Evolutionary conservation across 1,140 invertebrate species (phyloP), one percentile per base, ranked within the genome.

Genomic region (Globodera ellingtonae): DNA sequence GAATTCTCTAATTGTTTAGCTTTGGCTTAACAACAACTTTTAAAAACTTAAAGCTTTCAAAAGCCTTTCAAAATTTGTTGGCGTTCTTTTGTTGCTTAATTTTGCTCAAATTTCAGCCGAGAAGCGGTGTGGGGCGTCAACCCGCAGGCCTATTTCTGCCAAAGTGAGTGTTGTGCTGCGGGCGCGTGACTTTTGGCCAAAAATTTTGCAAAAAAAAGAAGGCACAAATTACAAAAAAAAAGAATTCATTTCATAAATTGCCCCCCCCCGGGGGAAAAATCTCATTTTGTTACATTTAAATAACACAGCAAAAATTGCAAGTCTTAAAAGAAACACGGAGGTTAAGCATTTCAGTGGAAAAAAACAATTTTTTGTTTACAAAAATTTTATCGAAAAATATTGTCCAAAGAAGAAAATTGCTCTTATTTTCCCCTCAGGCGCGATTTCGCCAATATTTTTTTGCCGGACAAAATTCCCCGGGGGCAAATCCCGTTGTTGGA

Each of bases 121-220:
- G 92, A 93, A 84, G 93, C 96, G 83, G 94, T 98, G 83, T 95
- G 95, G 92, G 96, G 96, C 72, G 93, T 98, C 77, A 79, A 91
- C 91, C 80, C 89, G 84, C 84, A 86, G 81, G 87, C 87, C 24
- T 90, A 90, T 69, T 84, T 86, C 72, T 87, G 89, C 65, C 82
- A 79, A 80, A 84, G 84, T 88, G 78, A 81, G 88, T 79, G 47
- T 75, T 65, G 56, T 5, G 15, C 9, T 15, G 56, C 35, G 35
- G 1, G 35, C 35, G 35, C 10, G 15, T 59, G 56, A 18, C 15
- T 59, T 59, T 59, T 59, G 56, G 56, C 56, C 56, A 59, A 59
- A 24, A 24, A 59, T 24, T 15, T 59, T 18, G 56, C 56, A 18
- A 59, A 18, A 59, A 24, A 59, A 59, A 59, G 5, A 15, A 59